A percentile compares a stretch with the other conserved stretches of the same genome.
Conservation (phyloP, 2,888 invertebrate species). For the Arrhopalites spinosus region DNA sequence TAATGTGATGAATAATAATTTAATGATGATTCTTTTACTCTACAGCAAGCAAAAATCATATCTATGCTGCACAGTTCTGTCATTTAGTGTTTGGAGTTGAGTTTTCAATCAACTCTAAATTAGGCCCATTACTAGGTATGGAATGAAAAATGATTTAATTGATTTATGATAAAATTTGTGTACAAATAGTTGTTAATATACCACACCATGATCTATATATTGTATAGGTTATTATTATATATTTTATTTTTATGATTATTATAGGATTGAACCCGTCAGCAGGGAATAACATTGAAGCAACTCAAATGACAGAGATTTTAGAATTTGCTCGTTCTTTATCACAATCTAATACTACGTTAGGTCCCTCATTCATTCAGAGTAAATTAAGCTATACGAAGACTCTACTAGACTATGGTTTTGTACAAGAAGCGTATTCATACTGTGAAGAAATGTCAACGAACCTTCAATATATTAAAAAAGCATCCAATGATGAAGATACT, state of each 20-base stretch:
- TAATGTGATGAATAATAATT: too few relatives aligned
- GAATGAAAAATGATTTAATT: too few relatives aligned
- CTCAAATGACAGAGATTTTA: slow-evolving; percentile 93
- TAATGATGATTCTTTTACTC: too few relatives aligned
- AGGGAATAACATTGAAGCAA: slow-evolving; percentile 71
- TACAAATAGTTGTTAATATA: too few relatives aligned
- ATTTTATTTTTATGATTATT: too few relatives aligned
- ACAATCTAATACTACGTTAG: slow-evolving; percentile 72
- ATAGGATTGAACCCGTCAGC: slow-evolving; percentile 77
- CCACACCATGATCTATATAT: too few relatives aligned
- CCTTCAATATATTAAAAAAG: slow-evolving; percentile 29
- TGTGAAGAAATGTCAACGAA: slow-evolving; percentile 76
- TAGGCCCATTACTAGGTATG: slow-evolving; percentile 69
- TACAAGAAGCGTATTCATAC: slow-evolving; percentile 81
- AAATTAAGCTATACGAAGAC: slow-evolving; percentile 81
- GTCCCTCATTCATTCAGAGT: slow-evolving; percentile 57
- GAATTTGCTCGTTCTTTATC: slow-evolving; percentile 87
- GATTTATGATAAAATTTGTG: too few relatives aligned
- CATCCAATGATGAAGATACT: slow-evolving; percentile 19
- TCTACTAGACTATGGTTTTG: slow-evolving; percentile 76
- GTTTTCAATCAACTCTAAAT: slow-evolving; percentile 58
- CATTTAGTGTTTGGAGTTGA: slow-evolving; percentile 83
- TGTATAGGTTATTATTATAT: too few relatives aligned
- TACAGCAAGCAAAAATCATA: slow-evolving; percentile 73
- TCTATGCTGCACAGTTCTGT: slow-evolving; percentile 93